Conservation (phyloP, 2,888 invertebrate genomes). For the Pollenia amentaria region DNA sequence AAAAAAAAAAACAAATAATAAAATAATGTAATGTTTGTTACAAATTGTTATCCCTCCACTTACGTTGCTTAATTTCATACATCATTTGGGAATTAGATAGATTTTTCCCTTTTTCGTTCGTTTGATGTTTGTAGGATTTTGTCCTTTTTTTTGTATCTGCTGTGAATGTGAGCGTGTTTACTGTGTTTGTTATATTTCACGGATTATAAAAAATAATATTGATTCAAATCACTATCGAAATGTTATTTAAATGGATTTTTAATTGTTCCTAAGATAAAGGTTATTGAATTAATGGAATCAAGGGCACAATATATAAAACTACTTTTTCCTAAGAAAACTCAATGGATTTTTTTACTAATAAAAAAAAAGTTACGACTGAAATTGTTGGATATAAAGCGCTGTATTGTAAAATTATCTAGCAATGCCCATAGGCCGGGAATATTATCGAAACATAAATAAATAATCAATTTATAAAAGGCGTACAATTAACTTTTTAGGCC, state of each 20-base stretch:
- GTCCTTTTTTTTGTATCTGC: constrained; percentile 23
- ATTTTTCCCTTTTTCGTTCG: constrained; percentile 39
- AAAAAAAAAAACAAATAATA: constrained; percentile 51
- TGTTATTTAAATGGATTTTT: constrained; percentile 53
- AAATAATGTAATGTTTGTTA: constrained; percentile 57
- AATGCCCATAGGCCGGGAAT: no score
- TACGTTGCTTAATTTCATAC: constrained; percentile 57
- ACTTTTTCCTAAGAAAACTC: no score
- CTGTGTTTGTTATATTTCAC: constrained; percentile 52
- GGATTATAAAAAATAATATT: constrained; percentile 66
- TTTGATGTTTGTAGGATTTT: constrained; percentile 52
- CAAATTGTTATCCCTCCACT: constrained; percentile 73
- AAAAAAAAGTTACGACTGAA: no score
- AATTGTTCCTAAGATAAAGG: constrained; percentile 23
- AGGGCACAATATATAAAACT: no score
- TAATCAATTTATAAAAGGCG: no score
- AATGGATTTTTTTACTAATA: no score
- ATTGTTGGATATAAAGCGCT: no score
- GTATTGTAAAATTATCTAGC: no score
- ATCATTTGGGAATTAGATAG: constrained; percentile 67
- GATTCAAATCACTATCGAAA: constrained; percentile 51
- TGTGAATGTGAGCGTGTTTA: not conserved
- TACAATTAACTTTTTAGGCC: no score
- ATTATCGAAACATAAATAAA: no score
- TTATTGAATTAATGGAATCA: constrained; percentile 25